A percentile compares a stretch with the other conserved stretches of the same genome.
These are phyloP conservation scores for Noctua fimbriata DNA, from an alignment of 2,888 invertebrate genomes.

Conservation along the genomic window DNA sequence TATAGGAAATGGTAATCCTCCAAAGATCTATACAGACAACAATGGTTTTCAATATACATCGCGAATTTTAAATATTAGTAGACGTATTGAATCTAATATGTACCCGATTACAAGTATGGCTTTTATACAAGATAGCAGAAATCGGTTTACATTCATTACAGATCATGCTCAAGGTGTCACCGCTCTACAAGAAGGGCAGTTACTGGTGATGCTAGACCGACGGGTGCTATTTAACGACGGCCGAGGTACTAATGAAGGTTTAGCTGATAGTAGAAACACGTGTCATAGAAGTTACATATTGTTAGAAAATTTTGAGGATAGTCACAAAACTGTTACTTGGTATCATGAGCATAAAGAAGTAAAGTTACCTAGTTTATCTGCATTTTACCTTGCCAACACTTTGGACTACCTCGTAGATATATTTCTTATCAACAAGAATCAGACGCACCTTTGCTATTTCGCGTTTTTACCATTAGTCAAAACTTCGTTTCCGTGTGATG, in stretches of 20 bases:
- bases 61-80: conserved; percentile 93
- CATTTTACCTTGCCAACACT: conserved; percentile 75
- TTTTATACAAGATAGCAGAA: conserved; percentile 93
- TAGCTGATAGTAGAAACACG: conserved; percentile 96
- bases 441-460: conserved; percentile 74
- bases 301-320: conserved; percentile 78
- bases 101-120: conserved; percentile 98
- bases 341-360: conserved; percentile 56
- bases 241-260: conserved; percentile 97
- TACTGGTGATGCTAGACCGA: conserved; percentile 98
- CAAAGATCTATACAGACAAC: conserved; percentile 96
- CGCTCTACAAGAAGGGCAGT: conserved; percentile 95
- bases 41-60: conserved; percentile 97
- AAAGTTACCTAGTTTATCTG: conserved; percentile 80
- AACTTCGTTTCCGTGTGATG: conserved; percentile 83
- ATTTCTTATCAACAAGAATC: conserved; percentile 77
- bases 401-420: conserved; percentile 79
- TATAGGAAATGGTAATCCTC: conserved; percentile 94
- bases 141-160: conserved; percentile 94
- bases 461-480: conserved; percentile 81
- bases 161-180: conserved; percentile 98
- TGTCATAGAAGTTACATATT: conserved; percentile 81
- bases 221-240: conserved; percentile 97
- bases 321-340: conserved; percentile 35
- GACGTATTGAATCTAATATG: conserved; percentile 97